These are phyloP conservation scores for Hirtodrosophila duncani DNA, from an alignment of 2,888 invertebrate genomes.

Conservation along the genomic window DNA sequence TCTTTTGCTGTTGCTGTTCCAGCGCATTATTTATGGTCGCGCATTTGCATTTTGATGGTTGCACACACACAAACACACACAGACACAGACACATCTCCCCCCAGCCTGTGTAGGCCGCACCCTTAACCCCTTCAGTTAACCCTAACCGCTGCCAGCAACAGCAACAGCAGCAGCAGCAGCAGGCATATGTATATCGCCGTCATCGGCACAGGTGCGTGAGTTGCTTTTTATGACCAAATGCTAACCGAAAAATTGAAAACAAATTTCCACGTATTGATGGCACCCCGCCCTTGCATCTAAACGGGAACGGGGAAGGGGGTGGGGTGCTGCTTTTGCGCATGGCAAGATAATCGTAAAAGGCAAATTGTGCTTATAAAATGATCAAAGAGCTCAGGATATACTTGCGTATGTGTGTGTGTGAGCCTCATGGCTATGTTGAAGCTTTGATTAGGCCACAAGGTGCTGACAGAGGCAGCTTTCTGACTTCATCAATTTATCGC, in stretches of 20 bases:
- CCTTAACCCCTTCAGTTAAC: conserved; percentile 27
- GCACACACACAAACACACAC: conserved; percentile 13
- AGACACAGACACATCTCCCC: neutral
- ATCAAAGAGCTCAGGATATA: conserved; percentile 36
- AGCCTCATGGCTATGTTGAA: neutral
- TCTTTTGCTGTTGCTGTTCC: conserved; percentile 32
- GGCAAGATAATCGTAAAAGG: conserved; percentile 62
- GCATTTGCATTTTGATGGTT: conserved; percentile 72
- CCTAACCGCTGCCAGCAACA: too few relatives aligned
- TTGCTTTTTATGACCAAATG: conserved; percentile 62
- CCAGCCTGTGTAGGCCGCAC: neutral
- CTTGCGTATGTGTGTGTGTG: neutral
- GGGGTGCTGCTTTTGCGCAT: conserved; percentile 41
- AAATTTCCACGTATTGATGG: conserved; percentile 62
- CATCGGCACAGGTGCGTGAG: conserved; percentile 18
- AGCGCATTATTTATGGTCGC: conserved; percentile 64
- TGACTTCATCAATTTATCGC: too few relatives aligned
- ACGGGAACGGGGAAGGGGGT: neutral
- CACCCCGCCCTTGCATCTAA: neutral
- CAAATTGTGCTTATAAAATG: conserved; percentile 61
- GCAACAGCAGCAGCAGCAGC: too few relatives aligned
- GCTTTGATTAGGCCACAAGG: conserved; percentile 15
- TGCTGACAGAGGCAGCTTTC: conserved; percentile 13
- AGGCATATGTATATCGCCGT: conserved; percentile 13
- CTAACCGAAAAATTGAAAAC: conserved; percentile 66